These are phyloP conservation scores for Tetragnatha montana DNA, from an alignment of 2,888 invertebrate genomes.

Conservation along the genomic window DNA sequence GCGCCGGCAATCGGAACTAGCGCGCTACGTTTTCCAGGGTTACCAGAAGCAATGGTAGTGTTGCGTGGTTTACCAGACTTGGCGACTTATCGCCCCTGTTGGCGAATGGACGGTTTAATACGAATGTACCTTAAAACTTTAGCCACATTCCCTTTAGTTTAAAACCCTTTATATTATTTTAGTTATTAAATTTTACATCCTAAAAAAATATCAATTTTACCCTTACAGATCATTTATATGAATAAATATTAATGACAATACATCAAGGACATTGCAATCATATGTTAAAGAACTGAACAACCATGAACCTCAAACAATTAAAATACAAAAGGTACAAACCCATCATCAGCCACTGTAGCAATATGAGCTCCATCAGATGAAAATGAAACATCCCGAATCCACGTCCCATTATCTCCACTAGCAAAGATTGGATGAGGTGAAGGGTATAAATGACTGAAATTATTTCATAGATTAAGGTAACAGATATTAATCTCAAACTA, in stretches of 20 bases:
- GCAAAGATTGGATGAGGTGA: conserved; percentile 78
- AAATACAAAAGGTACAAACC: conserved; percentile 74
- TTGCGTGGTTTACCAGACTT: no score
- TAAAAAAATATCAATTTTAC: background rate
- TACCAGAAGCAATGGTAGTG: no score
- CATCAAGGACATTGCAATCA: background rate
- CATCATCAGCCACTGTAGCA: conserved; percentile 78
- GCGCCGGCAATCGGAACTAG: no score
- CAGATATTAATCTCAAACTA: no score
- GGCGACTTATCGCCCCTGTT: no score
- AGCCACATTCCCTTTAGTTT: no score
- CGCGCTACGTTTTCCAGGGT: no score
- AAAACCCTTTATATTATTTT: no score
- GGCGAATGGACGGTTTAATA: no score
- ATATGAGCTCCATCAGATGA: conserved; percentile 77
- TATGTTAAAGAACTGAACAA: background rate
- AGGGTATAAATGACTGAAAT: conserved; percentile 77
- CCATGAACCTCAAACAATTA: background rate
- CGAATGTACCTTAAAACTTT: no score
- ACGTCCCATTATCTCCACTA: conserved; percentile 78
- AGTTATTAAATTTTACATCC: background rate
- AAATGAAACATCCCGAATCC: conserved; percentile 77
- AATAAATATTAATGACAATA: background rate
- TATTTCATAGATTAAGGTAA: no score
- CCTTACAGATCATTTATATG: background rate